Base-by-base conservation (phyloP, 2,888 invertebrate genomes). In the Anodontia alba region DNA sequence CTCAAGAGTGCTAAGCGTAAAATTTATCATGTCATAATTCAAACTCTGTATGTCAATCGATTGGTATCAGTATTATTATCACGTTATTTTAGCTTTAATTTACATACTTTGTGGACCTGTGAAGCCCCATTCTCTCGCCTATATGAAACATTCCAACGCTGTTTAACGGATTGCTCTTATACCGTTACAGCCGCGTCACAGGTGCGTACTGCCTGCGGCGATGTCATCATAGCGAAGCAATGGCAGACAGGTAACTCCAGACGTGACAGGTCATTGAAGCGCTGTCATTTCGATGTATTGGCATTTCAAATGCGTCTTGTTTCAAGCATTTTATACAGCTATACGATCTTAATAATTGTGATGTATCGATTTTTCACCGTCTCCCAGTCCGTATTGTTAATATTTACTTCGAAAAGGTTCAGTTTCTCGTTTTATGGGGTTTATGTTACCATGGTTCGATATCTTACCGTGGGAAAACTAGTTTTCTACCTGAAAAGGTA, bases 351-450 rank as follows among this genome's bases (percentile, higher is more conserved):
- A 20, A 20, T 46, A 54, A 62, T 62, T 62, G 62, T 62, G 62
- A 62, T 62, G 33, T 62, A 62, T 62, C 62, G 62, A 62, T 62
- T 62, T 62, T 62, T 62, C 62, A 17, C 29, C 62, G 17, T 62
- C 62, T 8, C 62, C 12, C 12, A 54, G 26, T 54, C n/a, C 26
- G 26, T 54, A 29, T 54, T 54, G 46, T 46, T 38, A 38, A 46
- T 20, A 46, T 46, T 46, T 46, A 46, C 46, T 20, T 46, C 15
- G 8, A 54, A 62, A 62, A 57, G 57, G 57, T 57, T 57, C 29
- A 57, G 62, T 33, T 62, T 62, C 62, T 62, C 31, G 20, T 62
- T 62, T 62, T 62, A 33, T 33, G 31, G 33, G 62, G 23, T 33
- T 62, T 33, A 5, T 8, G 62, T 62, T 62, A 33, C 62, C 33